These are phyloP conservation scores for Gymnogyps californianus DNA, from an alignment of 2,113 vertebrate genomes.

Conservation along the genomic window DNA sequence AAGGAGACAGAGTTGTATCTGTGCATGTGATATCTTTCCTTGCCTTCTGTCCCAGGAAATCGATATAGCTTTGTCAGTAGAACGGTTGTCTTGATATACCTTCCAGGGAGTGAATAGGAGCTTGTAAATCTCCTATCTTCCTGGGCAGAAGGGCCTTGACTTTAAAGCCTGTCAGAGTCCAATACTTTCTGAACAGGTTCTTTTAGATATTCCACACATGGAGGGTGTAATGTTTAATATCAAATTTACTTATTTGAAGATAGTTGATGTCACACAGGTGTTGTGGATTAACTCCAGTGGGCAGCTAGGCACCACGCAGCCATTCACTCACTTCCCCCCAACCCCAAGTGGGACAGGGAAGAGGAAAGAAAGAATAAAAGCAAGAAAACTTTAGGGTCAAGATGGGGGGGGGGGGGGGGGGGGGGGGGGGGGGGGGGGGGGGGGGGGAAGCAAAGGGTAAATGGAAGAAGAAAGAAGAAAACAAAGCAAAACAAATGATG, in stretches of 20 bases:
- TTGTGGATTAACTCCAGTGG: not conserved
- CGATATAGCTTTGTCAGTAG: not conserved
- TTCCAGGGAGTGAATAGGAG: not conserved
- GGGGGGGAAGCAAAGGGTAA: not conserved
- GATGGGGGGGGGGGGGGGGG: accelerated
- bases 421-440: accelerated
- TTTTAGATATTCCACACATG: not conserved
- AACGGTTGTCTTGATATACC: accelerated
- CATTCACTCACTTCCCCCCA: not conserved
- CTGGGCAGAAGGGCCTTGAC: not conserved
- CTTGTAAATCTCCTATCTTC: not conserved
- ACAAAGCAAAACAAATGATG: no score
- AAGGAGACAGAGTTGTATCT: not conserved
- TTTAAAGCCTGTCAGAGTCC: not conserved
- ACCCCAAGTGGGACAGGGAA: not conserved
- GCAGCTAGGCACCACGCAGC: not conserved
- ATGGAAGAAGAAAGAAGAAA: not conserved
- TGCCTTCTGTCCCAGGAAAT: not conserved
- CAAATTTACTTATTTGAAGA: not conserved
- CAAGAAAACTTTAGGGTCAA: not conserved
- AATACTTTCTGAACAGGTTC: not conserved
- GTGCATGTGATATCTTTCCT: not conserved
- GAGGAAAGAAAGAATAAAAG: not conserved
- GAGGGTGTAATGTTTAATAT: not conserved
- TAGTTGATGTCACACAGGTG: accelerated